phyloP scores from a whole-genome alignment of 2,888 invertebrate genomes.

The Dasysyrphus albostriatus region DNA sequence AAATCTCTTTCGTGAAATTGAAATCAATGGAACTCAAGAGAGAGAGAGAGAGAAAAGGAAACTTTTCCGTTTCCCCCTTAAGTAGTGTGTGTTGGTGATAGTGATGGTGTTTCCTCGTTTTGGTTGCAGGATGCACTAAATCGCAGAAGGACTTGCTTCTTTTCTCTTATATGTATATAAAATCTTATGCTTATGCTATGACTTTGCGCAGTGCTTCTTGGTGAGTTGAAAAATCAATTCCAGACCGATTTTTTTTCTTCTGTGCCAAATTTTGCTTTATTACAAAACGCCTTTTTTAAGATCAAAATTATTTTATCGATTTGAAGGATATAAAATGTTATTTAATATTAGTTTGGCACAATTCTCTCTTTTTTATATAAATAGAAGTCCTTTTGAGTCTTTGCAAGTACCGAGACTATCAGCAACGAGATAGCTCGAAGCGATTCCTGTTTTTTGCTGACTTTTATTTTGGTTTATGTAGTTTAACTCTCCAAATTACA shows the following conservation, averaged over 20 bases:
- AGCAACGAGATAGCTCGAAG: slow-evolving; percentile 60
- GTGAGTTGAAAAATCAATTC: slow-evolving; percentile 67
- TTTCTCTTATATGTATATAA: slow-evolving; percentile 22
- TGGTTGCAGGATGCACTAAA: slow-evolving; percentile 46
- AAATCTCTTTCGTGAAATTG: slow-evolving; percentile 39
- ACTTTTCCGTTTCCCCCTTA: slow-evolving; percentile 29
- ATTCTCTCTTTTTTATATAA: slow-evolving; percentile 25
- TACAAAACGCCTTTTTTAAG: slow-evolving; percentile 37
- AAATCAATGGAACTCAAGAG: slow-evolving; percentile 16
- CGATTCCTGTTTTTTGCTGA: slow-evolving; percentile 40
- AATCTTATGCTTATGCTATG: slow-evolving; percentile 43
- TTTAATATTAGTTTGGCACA: slow-evolving; percentile 54
- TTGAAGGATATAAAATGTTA: slow-evolving; percentile 9
- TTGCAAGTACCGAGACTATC: slow-evolving; percentile 38
- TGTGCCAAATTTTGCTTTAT: slow-evolving; percentile 21
- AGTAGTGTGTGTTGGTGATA: slow-evolving; percentile 10
- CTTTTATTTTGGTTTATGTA: slow-evolving; percentile 5
- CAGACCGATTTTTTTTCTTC: slow-evolving; percentile 17
- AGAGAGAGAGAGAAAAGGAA: slow-evolving; percentile 2
- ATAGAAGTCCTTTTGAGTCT: slow-evolving; percentile 23
- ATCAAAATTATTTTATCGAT: background rate
- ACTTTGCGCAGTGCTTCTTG: slow-evolving; percentile 56
- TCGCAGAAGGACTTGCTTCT: slow-evolving; percentile 31
- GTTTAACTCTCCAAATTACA: background rate
- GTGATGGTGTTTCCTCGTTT: slow-evolving; percentile 18